A percentile compares a stretch with the other conserved stretches of the same genome.
Conservation (phyloP, 2,113 vertebrate genomes). For the Tonatia bakeri region DNA sequence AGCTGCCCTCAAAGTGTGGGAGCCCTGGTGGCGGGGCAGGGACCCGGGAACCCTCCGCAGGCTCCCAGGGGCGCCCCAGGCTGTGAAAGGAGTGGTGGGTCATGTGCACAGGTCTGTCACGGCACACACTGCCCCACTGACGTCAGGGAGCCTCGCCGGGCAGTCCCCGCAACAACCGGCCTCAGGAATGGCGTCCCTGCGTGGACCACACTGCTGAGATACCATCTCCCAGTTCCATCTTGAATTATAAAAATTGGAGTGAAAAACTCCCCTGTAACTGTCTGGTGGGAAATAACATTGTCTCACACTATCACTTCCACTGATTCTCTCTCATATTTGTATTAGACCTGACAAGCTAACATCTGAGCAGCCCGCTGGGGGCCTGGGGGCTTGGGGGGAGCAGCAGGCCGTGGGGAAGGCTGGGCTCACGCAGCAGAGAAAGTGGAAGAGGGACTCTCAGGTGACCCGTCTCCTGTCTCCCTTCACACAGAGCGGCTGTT, state of each 20-base stretch:
- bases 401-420: accelerated
- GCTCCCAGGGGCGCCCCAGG: accelerated
- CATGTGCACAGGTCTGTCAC: accelerated
- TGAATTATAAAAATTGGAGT: slow-evolving; percentile 23
- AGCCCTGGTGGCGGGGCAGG: not conserved
- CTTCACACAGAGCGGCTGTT: accelerated
- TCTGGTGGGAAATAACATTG: not conserved
- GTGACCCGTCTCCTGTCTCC: not conserved
- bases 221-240: not conserved
- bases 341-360: not conserved
- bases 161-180: not conserved
- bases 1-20: accelerated
- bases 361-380: not conserved
- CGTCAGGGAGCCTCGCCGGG: not conserved
- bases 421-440: not conserved
- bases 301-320: not conserved
- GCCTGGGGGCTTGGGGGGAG: accelerated
- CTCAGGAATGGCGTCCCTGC: not conserved
- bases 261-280: not conserved
- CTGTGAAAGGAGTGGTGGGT: accelerated
- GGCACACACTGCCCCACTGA: not conserved
- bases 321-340: not conserved
- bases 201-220: accelerated
- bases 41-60: not conserved
- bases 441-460: accelerated